Conservation (phyloP, 2,113 vertebrate genomes). For the Passer montanus region DNA sequence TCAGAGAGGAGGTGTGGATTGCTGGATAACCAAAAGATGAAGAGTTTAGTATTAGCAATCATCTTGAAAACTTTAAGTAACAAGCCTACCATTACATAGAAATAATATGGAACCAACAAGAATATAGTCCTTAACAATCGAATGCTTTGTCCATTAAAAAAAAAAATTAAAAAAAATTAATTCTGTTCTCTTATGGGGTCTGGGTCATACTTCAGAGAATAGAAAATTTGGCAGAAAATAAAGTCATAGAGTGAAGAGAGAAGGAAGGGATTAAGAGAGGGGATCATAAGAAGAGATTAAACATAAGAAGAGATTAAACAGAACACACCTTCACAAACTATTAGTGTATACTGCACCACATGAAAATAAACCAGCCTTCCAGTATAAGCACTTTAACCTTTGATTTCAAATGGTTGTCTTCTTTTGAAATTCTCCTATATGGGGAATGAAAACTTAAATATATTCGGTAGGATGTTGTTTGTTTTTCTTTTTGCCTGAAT, state of each 20-base stretch:
- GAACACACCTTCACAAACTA: background rate
- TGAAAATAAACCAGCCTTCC: background rate
- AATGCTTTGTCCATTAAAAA: background rate
- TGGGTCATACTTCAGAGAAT: background rate
- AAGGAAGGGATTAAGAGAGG: background rate
- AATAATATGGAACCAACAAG: background rate
- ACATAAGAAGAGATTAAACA: background rate
- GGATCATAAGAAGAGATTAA: background rate
- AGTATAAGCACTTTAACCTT: background rate
- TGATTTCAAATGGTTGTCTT: background rate
- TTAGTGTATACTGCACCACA: background rate
- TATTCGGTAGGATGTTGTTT: background rate
- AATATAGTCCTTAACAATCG: background rate
- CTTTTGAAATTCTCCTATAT: background rate
- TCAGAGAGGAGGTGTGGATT: background rate
- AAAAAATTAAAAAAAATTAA: background rate
- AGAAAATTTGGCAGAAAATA: background rate
- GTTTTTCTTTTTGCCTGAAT: background rate
- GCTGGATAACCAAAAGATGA: background rate
- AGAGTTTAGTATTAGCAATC: background rate
- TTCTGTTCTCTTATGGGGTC: background rate
- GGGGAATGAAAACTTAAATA: background rate
- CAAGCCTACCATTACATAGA: background rate
- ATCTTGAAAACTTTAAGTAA: background rate
- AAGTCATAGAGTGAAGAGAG: background rate